Base-by-base conservation (phyloP, 2,113 vertebrate species). In the Rana temporaria region DNA sequence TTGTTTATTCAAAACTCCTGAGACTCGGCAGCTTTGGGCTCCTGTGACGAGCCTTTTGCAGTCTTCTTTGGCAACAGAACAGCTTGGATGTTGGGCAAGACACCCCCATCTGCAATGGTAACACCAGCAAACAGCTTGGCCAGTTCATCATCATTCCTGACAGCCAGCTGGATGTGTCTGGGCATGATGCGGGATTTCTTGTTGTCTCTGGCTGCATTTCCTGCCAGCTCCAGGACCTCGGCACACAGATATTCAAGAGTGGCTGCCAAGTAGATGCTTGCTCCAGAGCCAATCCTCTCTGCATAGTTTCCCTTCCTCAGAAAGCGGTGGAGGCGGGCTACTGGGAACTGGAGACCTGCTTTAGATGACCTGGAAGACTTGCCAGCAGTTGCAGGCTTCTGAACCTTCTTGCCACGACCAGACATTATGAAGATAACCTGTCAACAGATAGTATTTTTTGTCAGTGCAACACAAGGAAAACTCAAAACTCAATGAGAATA, bases 151-250 rank as follows among this genome's bases (percentile, higher is more conserved):
- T 96, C 94, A 0, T 90, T 95, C 65, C 88, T 89, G 62, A 95
- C 90, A 0, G 94, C 95, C 86, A 96, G 74, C 84, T 91, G 89
- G 79, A 94, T 91, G 83, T 96, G 94, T 1, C 92, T 89, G 14
- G 93, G 92, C 24, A 86, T 2, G 0, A 95, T 93, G 42, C 92
- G 88, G 0, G 0, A 19, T 84, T 90, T 94, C 79, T 92, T 93
- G 84, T 93, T 95, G 30, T 89, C 88, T 4, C 1, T 77, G 34
- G 92, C 87, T 20, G 93, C 92, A 0, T 91, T 93, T 62, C 94
- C 95, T 0, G 94, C 79, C 78, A 95, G 81, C 71, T 96, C 95
- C 83, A 96, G 85, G 32, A 96, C 72, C 86, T 96, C 95, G 0
- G 90, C 91, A 0, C 56, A 88, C 84, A 97, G 77, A 48, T 96